Evolutionary conservation across 2,113 vertebrate genomes (phyloP).

Genomic region (Poeciliopsis turrubarensis): DNA sequence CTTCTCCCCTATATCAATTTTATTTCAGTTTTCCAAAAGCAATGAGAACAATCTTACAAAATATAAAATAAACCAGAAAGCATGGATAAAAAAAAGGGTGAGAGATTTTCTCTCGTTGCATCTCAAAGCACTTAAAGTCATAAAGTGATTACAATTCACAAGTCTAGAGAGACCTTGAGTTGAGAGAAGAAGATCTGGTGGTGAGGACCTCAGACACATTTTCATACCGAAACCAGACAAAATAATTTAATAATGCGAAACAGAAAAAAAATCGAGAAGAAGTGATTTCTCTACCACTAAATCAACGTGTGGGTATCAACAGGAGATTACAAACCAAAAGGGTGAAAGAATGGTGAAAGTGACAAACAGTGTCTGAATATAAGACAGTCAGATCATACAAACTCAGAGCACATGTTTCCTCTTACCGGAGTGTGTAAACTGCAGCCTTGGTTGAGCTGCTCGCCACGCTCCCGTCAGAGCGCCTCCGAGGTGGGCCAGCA

Average conservation of each 20-base stretch:
- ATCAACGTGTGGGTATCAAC: constrained; percentile 9
- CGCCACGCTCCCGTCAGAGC: constrained; percentile 70
- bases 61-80: background rate
- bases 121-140: background rate
- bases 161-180: background rate
- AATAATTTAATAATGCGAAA: constrained; percentile 5
- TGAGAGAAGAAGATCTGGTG: constrained; percentile 10
- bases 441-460: constrained; percentile 77
- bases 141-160: background rate
- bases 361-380: background rate
- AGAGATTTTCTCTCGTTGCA: background rate
- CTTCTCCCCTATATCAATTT: too few relatives aligned
- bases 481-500: constrained; percentile 60
- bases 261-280: constrained; percentile 4
- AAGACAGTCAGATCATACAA: background rate
- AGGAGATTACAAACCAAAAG: background rate
- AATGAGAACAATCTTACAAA: too few relatives aligned
- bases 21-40: background rate
- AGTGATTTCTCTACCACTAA: constrained; percentile 16
- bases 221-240: constrained; percentile 2
- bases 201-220: background rate
- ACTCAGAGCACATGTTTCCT: constrained; percentile 3
- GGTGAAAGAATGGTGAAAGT: background rate
- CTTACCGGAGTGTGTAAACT: constrained; percentile 78
- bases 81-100: background rate